These are phyloP conservation scores for Hycleus cichorii DNA, from an alignment of 1,140 invertebrate species.

Conservation along the genomic window DNA sequence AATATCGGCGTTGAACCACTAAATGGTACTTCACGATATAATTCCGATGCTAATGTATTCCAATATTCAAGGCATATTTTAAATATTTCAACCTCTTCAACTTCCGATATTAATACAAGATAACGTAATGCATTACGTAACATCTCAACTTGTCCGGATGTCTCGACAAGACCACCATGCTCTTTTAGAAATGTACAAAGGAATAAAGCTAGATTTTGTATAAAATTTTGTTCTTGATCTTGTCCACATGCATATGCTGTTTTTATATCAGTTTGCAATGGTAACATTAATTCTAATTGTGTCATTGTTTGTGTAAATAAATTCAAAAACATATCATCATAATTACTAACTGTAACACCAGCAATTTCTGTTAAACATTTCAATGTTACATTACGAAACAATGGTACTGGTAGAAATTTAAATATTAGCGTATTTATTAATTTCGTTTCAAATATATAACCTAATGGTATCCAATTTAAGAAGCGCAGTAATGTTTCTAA, in stretches of 20 bases:
- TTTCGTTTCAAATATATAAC: slow-evolving; percentile 99
- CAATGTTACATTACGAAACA: slow-evolving; percentile 97
- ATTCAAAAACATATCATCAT: slow-evolving; percentile 86
- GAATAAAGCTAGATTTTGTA: slow-evolving; percentile 97
- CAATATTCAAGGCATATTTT: slow-evolving; percentile 99
- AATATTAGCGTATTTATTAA: slow-evolving; percentile 90
- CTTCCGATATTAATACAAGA: slow-evolving; percentile 94
- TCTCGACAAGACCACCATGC: slow-evolving; percentile 83
- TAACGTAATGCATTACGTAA: slow-evolving; percentile 84
- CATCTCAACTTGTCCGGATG: slow-evolving; percentile 61
- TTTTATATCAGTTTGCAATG: slow-evolving; percentile 83
- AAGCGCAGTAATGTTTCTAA: slow-evolving; percentile 94
- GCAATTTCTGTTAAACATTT: slow-evolving; percentile 99
- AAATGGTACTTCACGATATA: slow-evolving; percentile 69
- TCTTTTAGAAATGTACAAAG: slow-evolving; percentile 96
- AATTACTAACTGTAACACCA: slow-evolving; percentile 76
- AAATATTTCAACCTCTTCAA: slow-evolving; percentile 99
- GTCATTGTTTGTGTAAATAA: slow-evolving; percentile 87
- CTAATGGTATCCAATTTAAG: slow-evolving; percentile 98
- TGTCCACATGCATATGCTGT: slow-evolving; percentile 86
- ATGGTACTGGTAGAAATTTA: slow-evolving; percentile 95
- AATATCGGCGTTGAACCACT: slow-evolving; percentile 42
- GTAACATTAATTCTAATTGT: slow-evolving; percentile 87
- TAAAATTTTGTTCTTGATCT: slow-evolving; percentile 98
- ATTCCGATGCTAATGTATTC: slow-evolving; percentile 85